Evolutionary conservation across 2,113 vertebrate species (phyloP).

Genomic region (Rhinoderma darwinii): DNA sequence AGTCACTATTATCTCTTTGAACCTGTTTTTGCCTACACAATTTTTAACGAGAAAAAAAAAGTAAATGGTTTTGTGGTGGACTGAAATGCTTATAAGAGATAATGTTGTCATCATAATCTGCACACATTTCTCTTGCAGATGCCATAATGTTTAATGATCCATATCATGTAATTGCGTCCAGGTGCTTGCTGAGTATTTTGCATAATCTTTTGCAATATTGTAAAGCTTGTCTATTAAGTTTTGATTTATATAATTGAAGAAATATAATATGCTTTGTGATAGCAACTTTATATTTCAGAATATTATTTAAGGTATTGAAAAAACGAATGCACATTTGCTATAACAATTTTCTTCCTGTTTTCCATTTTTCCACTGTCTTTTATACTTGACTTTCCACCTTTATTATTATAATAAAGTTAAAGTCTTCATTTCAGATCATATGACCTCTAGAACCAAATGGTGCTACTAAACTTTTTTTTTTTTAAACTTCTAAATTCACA

Average conservation of each 20-base stretch:
- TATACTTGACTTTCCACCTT: not conserved
- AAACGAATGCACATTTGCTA: not conserved
- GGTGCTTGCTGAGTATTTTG: constrained; percentile 22
- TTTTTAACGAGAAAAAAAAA: not conserved
- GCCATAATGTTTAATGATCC: constrained; percentile 35
- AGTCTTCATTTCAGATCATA: not conserved
- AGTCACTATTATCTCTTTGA: not conserved
- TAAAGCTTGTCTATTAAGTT: not conserved
- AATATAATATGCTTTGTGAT: not conserved
- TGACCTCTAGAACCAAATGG: no score
- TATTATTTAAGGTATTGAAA: not conserved
- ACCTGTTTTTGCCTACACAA: not conserved
- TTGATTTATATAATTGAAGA: constrained; percentile 2
- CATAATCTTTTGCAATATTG: constrained; percentile 4
- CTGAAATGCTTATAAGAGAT: not conserved
- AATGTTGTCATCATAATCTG: not conserved
- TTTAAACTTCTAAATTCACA: no score
- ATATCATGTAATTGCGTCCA: constrained; percentile 22
- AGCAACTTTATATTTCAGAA: constrained; percentile 14
- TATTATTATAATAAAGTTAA: not conserved
- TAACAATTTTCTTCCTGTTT: not conserved
- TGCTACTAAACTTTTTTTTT: no score
- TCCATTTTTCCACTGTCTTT: not conserved
- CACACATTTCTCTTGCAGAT: constrained; percentile 15
- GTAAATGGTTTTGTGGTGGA: not conserved